Evolutionary conservation across 2,797 vertebrate species (phyloP).

Genomic region (Mastacembelus armatus): DNA sequence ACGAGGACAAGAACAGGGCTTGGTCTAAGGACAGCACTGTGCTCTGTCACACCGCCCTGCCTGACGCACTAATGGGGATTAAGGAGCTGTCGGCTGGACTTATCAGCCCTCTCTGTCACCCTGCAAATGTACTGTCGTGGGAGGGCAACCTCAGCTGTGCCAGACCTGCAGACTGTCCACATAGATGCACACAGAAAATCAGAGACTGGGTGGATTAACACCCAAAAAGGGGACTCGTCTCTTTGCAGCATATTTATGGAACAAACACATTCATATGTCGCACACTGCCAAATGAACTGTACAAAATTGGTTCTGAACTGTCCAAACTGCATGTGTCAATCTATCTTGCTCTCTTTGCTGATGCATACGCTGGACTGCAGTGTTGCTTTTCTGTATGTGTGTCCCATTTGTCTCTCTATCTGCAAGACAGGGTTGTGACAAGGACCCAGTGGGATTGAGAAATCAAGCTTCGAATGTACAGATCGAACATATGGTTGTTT

Average conservation of each 20-base stretch:
- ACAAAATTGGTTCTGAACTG: constrained; percentile 68
- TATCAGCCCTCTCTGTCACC: constrained; percentile 59
- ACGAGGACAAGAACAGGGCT: constrained; percentile 46
- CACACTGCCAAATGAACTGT: constrained; percentile 83
- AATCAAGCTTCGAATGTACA: constrained; percentile 74
- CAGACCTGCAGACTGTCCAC: constrained; percentile 48
- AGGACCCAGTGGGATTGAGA: constrained; percentile 36
- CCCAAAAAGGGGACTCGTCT: constrained; percentile 32
- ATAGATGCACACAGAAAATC: constrained; percentile 51
- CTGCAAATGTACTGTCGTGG: constrained; percentile 44
- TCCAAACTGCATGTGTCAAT: constrained; percentile 81
- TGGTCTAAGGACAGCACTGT: constrained; percentile 49
- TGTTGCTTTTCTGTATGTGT: constrained; percentile 75
- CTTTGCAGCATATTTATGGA: constrained; percentile 69
- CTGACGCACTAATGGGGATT: constrained; percentile 71
- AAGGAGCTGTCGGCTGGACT: constrained; percentile 71
- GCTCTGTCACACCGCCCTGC: constrained; percentile 56
- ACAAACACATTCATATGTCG: constrained; percentile 69
- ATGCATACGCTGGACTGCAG: constrained; percentile 69
- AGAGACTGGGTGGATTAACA: constrained; percentile 32
- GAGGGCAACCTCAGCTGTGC: constrained; percentile 45
- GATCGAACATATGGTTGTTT: constrained; percentile 64
- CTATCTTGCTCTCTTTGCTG: constrained; percentile 74
- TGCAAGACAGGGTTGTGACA: constrained; percentile 44
- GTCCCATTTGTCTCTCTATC: constrained; percentile 64